phyloP scores from a whole-genome alignment of 1,140 invertebrate species.

The Orussus abietinus region DNA sequence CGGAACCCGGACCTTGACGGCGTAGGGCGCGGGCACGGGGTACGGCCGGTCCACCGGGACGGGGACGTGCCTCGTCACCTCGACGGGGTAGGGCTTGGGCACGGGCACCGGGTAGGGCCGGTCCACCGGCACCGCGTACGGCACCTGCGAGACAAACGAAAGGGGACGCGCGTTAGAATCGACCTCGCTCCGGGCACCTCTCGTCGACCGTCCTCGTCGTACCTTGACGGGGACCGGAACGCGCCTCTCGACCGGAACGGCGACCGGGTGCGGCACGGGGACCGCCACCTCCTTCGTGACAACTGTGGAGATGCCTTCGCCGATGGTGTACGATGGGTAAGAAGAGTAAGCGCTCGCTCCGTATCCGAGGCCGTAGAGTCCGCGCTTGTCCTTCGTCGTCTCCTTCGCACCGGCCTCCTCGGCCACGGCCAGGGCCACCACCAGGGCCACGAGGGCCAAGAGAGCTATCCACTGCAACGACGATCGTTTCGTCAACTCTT shows the following conservation, averaged over 20 bases:
- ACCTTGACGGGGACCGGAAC: slow-evolving; percentile 43
- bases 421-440: slow-evolving; percentile 32
- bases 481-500: too few relatives aligned
- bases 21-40: slow-evolving; percentile 28
- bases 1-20: slow-evolving; percentile 38
- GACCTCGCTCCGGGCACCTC: too few relatives aligned
- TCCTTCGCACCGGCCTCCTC: slow-evolving; percentile 14
- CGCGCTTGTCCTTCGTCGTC: slow-evolving; percentile 38
- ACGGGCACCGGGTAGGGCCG: slow-evolving; percentile 37
- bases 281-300: slow-evolving; percentile 44
- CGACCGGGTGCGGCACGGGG: slow-evolving; percentile 39
- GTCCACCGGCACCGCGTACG: slow-evolving; percentile 39
- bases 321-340: slow-evolving; percentile 10
- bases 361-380: slow-evolving; percentile 37
- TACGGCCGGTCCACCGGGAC: slow-evolving; percentile 41
- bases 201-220: too few relatives aligned
- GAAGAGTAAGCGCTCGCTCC: slow-evolving; percentile 16
- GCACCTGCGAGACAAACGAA: slow-evolving; percentile 25
- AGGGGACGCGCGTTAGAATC: too few relatives aligned
- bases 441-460: slow-evolving; percentile 34
- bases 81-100: slow-evolving; percentile 37
- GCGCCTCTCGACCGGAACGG: slow-evolving; percentile 42
- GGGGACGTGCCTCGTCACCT: slow-evolving; percentile 35
- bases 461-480: slow-evolving; percentile 33
- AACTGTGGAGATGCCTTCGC: slow-evolving; percentile 24